Percentiles rank a stretch among this genome's conserved stretches.
These are phyloP conservation scores for Okapia johnstoni DNA, from an alignment of 2,113 vertebrate genomes.

Conservation along the genomic window DNA sequence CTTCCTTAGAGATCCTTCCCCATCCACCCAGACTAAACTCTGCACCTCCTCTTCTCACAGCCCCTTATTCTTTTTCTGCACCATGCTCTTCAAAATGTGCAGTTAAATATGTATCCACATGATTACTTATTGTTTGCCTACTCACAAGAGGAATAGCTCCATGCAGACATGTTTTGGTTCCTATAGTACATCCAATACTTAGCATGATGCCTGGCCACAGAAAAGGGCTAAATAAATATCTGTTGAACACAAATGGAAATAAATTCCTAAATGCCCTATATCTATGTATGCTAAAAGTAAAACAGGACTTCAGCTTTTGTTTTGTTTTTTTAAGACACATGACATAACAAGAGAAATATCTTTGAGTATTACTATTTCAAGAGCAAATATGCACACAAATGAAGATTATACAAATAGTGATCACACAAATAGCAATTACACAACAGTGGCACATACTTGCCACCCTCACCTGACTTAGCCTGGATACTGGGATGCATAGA, in stretches of 20 bases:
- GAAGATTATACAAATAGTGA: neutral
- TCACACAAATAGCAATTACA: neutral
- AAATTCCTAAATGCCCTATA: neutral
- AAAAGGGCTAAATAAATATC: conserved; percentile 43
- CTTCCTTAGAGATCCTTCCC: neutral
- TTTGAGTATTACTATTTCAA: conserved; percentile 19
- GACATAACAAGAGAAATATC: neutral
- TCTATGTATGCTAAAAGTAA: neutral
- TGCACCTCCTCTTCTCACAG: neutral
- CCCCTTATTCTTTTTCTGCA: neutral
- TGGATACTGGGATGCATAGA: fast-evolving
- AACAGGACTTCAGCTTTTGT: neutral
- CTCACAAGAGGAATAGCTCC: neutral
- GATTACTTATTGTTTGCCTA: neutral
- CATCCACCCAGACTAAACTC: neutral
- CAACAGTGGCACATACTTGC: neutral
- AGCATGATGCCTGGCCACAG: neutral
- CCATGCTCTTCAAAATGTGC: neutral
- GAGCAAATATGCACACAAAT: conserved; percentile 23
- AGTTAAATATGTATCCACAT: neutral
- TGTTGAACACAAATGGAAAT: conserved; percentile 34
- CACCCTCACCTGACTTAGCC: neutral
- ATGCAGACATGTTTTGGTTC: neutral
- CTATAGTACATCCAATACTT: neutral
- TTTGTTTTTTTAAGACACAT: neutral